Conservation (phyloP, 2,113 vertebrate species). For the Aplodontia rufa region DNA sequence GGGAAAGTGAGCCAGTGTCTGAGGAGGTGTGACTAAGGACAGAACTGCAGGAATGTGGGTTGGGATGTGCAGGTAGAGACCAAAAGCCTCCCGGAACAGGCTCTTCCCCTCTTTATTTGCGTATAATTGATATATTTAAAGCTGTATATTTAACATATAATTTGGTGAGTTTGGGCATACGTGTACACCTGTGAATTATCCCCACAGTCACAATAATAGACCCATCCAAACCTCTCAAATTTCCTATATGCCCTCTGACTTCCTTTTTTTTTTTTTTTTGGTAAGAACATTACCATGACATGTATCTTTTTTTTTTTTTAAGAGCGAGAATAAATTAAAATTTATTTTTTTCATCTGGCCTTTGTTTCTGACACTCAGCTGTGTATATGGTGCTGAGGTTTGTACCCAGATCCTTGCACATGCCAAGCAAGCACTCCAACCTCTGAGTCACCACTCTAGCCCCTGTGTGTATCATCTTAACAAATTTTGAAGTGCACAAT, state of each 20-base stretch:
- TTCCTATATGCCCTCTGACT: background rate
- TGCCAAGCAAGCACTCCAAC: too few species aligned
- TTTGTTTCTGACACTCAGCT: too few species aligned
- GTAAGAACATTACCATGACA: background rate
- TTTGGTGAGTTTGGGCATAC: background rate
- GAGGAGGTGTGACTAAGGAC: background rate
- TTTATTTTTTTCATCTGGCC: too few species aligned
- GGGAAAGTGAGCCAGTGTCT: background rate
- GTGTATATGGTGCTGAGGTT: too few species aligned
- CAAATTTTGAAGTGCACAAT: background rate
- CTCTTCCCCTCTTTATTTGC: background rate
- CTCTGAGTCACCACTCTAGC: too few species aligned
- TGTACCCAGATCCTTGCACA: too few species aligned
- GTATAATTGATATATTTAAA: background rate
- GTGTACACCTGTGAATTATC: background rate
- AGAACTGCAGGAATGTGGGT: background rate
- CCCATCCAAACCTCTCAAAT: background rate
- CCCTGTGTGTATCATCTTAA: too few species aligned
- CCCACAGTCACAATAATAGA: background rate
- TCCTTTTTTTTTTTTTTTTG: background rate
- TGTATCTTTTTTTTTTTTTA: too few species aligned
- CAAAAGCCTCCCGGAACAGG: background rate
- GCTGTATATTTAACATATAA: background rate
- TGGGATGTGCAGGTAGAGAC: background rate
- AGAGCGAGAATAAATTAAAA: too few species aligned